phyloP scores from a whole-genome alignment of 1,140 invertebrate genomes.

The Diorhabda elongata region DNA sequence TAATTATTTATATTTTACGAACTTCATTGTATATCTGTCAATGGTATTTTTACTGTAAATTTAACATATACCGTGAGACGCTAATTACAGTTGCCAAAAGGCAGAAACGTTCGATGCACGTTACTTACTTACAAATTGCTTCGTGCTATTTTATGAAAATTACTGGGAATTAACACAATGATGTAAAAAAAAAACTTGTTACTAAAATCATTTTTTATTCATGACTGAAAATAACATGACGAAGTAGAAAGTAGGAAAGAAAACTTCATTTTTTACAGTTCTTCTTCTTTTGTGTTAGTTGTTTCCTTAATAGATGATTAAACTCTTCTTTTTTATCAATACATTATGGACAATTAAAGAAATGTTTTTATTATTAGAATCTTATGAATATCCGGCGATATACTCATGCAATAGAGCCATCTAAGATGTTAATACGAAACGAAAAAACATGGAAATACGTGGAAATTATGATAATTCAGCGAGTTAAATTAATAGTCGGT shows the following conservation, averaged over 20 bases:
- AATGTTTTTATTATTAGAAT: no score
- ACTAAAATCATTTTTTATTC: no score
- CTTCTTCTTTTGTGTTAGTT: no score
- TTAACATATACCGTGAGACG: neutral
- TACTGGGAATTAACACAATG: neutral
- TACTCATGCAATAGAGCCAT: slow-evolving; percentile 34
- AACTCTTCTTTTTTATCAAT: no score
- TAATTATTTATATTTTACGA: no score
- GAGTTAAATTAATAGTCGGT: slow-evolving; percentile 31
- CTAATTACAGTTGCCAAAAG: neutral
- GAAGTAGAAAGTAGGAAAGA: no score
- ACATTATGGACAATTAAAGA: no score
- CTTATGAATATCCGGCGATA: no score
- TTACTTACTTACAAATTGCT: neutral
- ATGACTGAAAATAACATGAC: no score
- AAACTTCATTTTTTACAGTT: no score
- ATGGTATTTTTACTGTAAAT: neutral
- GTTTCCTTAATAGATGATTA: no score
- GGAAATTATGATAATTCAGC: slow-evolving; percentile 40
- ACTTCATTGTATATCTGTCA: neutral
- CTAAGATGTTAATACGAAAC: slow-evolving; percentile 32
- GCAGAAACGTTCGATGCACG: neutral
- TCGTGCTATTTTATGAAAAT: neutral
- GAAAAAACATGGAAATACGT: slow-evolving; percentile 23
- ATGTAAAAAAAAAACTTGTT: no score